phyloP scores from a whole-genome alignment of 2,113 vertebrate species.

The Numida meleagris region DNA sequence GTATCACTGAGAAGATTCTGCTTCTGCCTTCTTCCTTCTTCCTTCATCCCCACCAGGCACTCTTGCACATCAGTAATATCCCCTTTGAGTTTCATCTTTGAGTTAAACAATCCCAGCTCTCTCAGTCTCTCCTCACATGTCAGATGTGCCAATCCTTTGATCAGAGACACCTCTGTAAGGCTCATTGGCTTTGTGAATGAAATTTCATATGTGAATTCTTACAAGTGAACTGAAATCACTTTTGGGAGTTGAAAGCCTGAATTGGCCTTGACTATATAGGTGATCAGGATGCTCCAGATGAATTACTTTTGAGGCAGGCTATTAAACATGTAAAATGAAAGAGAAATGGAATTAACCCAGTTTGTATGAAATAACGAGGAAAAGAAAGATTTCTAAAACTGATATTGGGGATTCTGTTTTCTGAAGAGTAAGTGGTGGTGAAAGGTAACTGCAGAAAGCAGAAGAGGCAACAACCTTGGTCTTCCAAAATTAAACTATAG shows the following conservation, averaged over 20 bases:
- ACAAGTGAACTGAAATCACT: not conserved
- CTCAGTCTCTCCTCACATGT: not conserved
- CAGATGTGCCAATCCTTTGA: accelerated
- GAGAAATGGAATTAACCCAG: not conserved
- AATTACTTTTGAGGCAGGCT: not conserved
- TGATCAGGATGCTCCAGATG: not conserved
- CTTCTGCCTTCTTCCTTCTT: not conserved
- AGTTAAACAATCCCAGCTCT: not conserved
- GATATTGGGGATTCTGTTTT: not conserved
- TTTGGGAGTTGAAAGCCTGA: not conserved
- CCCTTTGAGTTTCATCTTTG: not conserved
- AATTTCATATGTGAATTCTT: accelerated
- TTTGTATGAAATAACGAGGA: not conserved
- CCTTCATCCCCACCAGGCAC: not conserved
- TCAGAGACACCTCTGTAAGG: not conserved
- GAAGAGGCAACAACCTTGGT: not conserved
- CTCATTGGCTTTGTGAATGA: not conserved
- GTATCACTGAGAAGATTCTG: not conserved
- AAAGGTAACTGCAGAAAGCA: not conserved
- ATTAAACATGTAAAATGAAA: not conserved
- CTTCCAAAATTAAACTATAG: not conserved
- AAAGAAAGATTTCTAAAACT: not conserved
- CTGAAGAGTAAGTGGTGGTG: not conserved
- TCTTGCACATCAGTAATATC: not conserved
- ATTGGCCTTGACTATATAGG: accelerated